Conservation (phyloP, 1,140 invertebrate species). For the Neomicropteryx cornuta region DNA sequence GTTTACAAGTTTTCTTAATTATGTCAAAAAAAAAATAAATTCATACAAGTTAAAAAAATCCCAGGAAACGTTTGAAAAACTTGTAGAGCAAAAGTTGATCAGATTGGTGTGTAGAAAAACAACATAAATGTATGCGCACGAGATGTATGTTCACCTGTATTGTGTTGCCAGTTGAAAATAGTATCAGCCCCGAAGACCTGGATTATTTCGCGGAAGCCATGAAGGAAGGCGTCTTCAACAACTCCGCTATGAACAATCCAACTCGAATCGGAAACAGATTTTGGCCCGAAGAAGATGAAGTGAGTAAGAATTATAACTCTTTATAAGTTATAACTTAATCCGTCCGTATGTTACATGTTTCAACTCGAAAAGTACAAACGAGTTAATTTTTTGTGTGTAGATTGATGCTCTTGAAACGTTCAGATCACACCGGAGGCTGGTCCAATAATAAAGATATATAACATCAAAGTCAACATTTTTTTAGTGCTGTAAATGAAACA, state of each 20-base stretch:
- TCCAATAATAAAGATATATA: no score
- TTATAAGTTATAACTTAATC: neutral
- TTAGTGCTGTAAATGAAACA: neutral
- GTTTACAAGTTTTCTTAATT: neutral
- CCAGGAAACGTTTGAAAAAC: no score
- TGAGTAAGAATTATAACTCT: neutral
- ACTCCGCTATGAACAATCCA: neutral
- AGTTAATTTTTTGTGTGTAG: no score
- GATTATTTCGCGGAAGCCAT: conserved; percentile 6
- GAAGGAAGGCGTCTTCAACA: neutral
- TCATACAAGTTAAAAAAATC: neutral
- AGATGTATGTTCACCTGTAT: no score
- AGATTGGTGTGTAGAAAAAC: no score
- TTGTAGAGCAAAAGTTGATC: no score
- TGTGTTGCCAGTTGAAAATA: conserved; percentile 13
- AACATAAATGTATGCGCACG: no score
- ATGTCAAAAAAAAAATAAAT: neutral
- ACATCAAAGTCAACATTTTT: neutral
- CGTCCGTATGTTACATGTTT: no score
- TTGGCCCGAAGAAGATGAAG: neutral
- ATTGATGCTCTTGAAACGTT: neutral
- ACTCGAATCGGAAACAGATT: neutral
- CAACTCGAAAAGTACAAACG: no score
- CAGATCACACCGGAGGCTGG: no score
- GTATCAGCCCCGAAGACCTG: conserved; percentile 13